Conservation (phyloP, 2,797 vertebrate genomes). For the Netta rufina region DNA sequence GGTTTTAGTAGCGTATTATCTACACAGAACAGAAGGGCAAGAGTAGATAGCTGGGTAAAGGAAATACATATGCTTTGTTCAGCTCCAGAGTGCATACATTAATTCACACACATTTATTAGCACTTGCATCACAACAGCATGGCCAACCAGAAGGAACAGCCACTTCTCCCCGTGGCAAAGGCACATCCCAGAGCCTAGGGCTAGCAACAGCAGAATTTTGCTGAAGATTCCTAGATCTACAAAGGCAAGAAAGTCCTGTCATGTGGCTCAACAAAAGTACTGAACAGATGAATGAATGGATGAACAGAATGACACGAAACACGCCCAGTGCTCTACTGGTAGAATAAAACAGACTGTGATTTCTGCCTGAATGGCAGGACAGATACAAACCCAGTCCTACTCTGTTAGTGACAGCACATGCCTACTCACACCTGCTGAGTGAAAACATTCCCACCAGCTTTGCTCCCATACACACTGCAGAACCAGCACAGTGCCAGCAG, state of each 20-base stretch:
- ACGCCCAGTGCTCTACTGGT: not conserved
- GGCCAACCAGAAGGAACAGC: not conserved
- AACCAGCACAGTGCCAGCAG: accelerated
- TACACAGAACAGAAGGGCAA: not conserved
- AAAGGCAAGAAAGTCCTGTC: not conserved
- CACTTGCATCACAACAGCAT: not conserved
- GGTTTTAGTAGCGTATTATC: not conserved
- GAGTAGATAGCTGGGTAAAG: not conserved
- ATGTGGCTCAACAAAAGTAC: accelerated
- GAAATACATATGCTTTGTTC: not conserved
- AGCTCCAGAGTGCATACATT: not conserved
- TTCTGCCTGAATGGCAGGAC: not conserved
- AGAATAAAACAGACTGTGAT: not conserved
- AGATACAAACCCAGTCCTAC: not conserved
- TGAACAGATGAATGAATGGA: not conserved
- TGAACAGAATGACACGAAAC: not conserved
- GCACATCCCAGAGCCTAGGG: not conserved
- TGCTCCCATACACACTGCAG: not conserved
- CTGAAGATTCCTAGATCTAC: not conserved
- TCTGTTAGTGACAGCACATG: not conserved
- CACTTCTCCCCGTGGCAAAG: not conserved
- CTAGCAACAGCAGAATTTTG: accelerated
- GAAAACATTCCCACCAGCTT: not conserved
- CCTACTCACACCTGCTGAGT: not conserved
- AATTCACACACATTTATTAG: not conserved